These are phyloP conservation scores for Xerus rutilus DNA, from an alignment of 2,797 vertebrate species.

Conservation along the genomic window DNA sequence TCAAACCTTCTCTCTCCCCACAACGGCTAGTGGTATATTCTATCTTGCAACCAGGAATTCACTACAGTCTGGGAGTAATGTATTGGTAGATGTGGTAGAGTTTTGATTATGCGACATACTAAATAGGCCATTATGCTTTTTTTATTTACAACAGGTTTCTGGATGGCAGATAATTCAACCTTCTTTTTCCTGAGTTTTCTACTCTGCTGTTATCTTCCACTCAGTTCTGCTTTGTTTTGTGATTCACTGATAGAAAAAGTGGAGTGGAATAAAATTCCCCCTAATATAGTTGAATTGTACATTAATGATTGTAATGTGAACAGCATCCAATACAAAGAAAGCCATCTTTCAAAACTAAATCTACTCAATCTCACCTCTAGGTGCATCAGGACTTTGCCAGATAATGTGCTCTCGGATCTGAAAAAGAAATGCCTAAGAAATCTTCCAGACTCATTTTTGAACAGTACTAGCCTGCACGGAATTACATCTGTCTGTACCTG, in stretches of 20 bases:
- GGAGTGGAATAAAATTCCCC: neutral
- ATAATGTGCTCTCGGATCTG: neutral
- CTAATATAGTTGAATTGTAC: neutral
- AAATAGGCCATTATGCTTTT: slow-evolving; percentile 25
- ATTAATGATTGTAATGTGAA: neutral
- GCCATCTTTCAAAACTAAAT: neutral
- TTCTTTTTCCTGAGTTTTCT: slow-evolving; percentile 28
- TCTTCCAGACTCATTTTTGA: neutral
- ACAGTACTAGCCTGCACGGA: neutral
- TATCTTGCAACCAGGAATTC: neutral
- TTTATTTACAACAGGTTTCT: slow-evolving; percentile 65
- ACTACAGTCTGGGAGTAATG: neutral
- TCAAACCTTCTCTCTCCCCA: neutral
- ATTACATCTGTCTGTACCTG: neutral
- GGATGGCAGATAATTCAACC: neutral
- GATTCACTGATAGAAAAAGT: neutral
- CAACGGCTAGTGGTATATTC: neutral
- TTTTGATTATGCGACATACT: neutral
- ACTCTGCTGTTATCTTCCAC: neutral
- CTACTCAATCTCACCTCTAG: neutral
- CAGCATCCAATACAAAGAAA: neutral
- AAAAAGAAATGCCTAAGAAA: slow-evolving; percentile 6
- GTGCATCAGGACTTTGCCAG: neutral
- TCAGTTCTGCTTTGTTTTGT: slow-evolving; percentile 42
- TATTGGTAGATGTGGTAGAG: neutral